Evolutionary conservation across 1,140 invertebrate species (phyloP).

Genomic region (Schlechtendalia chinensis): DNA sequence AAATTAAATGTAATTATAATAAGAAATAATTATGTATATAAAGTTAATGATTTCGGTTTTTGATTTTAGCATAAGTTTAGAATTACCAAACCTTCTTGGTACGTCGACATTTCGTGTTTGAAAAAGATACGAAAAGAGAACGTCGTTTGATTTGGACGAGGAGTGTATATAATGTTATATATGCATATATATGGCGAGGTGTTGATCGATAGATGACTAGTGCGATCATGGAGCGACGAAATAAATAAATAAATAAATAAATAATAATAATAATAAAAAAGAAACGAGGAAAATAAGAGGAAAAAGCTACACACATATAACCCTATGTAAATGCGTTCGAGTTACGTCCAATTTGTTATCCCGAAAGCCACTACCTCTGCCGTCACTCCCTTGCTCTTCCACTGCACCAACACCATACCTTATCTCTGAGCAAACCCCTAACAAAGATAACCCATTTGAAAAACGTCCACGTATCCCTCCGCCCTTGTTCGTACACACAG

Average conservation of each 20-base stretch:
- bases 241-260: background rate
- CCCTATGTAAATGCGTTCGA: constrained; percentile 51
- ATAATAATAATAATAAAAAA: background rate
- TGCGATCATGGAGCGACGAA: constrained; percentile 30
- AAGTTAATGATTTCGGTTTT: too few species aligned
- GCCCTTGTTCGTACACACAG: too few species aligned
- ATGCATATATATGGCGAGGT: background rate
- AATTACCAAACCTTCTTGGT: too few species aligned
- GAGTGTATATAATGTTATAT: background rate
- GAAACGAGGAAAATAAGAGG: constrained; percentile 6
- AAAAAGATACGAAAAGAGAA: background rate
- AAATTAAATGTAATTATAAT: too few species aligned
- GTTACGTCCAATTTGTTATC: constrained; percentile 51
- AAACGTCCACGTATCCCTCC: constrained; percentile 51
- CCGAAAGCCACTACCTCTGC: constrained; percentile 40
- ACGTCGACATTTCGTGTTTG: background rate
- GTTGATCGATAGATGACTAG: constrained; percentile 38
- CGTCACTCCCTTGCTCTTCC: background rate
- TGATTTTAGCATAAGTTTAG: too few species aligned
- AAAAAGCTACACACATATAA: constrained; percentile 45
- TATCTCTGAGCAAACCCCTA: constrained; percentile 46
- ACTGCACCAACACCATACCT: constrained; percentile 15
- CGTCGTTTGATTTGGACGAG: too few species aligned
- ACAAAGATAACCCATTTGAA: constrained; percentile 52
- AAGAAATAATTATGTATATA: too few species aligned